These are phyloP conservation scores for Druceiella hillmani DNA, from an alignment of 2,888 invertebrate species.

Conservation along the genomic window DNA sequence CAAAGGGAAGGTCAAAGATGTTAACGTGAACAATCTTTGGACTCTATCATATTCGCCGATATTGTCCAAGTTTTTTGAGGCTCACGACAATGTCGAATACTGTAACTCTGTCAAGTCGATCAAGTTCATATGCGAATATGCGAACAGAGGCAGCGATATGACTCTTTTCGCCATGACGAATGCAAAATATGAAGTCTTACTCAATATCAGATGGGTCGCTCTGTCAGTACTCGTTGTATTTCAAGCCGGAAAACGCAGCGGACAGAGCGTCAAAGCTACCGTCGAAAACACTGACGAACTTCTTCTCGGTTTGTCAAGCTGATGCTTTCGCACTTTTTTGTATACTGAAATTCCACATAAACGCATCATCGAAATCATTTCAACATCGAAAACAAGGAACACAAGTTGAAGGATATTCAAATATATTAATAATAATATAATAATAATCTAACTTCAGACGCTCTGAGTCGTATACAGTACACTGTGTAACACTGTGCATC, in stretches of 20 bases:
- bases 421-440: no score
- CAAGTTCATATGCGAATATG: conserved; percentile 21
- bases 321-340: conserved; percentile 3
- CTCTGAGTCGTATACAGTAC: no score
- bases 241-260: no score
- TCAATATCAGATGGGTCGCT: conserved; percentile 24
- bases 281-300: conserved; percentile 17
- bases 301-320: conserved; percentile 4
- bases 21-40: conserved; percentile 23
- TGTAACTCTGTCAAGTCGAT: no score
- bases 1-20: conserved; percentile 18
- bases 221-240: conserved; percentile 25
- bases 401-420: no score
- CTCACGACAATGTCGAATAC: conserved; percentile 20
- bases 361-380: conserved; percentile 3
- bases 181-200: conserved; percentile 23
- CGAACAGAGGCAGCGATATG: conserved; percentile 24
- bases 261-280: no score
- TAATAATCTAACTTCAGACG: no score
- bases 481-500: no score
- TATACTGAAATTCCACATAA: not conserved
- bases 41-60: conserved; percentile 24
- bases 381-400: not conserved
- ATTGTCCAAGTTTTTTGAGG: conserved; percentile 20
- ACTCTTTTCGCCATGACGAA: conserved; percentile 20